Evolutionary conservation across 2,797 vertebrate genomes (phyloP).

Genomic region (Bryconaethiops microstoma): DNA sequence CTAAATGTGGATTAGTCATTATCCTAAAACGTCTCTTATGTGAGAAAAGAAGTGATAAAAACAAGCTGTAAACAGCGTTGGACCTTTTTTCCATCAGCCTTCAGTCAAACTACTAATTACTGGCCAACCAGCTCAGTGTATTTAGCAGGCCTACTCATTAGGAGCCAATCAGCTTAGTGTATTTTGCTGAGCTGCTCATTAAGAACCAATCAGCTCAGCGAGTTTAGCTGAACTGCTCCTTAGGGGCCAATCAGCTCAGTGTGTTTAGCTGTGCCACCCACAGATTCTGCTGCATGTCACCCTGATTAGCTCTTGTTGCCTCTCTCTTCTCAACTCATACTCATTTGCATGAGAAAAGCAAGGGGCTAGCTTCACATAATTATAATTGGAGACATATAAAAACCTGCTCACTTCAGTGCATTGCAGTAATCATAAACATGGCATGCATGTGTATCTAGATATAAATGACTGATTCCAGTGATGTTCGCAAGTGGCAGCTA

Average conservation of each 20-base stretch:
- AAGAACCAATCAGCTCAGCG: constrained; percentile 40
- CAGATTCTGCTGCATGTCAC: constrained; percentile 28
- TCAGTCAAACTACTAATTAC: constrained; percentile 45
- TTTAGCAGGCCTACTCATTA: constrained; percentile 43
- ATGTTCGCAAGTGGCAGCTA: not conserved
- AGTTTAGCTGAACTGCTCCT: constrained; percentile 48
- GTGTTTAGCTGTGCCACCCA: constrained; percentile 43
- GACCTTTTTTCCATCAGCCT: constrained; percentile 1
- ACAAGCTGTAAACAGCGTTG: not conserved
- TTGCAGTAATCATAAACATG: constrained; percentile 28
- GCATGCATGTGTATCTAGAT: constrained; percentile 4
- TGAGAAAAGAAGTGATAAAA: not conserved
- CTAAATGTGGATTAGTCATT: not conserved
- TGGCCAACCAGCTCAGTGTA: constrained; percentile 30
- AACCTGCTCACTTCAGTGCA: constrained; percentile 1
- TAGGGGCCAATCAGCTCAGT: constrained; percentile 54
- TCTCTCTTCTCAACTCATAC: constrained; percentile 21
- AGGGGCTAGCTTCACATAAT: constrained; percentile 21
- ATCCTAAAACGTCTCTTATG: not conserved
- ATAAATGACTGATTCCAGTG: not conserved
- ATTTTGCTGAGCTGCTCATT: constrained; percentile 36
- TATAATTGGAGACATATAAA: constrained; percentile 22
- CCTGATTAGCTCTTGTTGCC: constrained; percentile 36
- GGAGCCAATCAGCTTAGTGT: constrained; percentile 45
- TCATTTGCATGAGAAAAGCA: constrained; percentile 38